Percentiles rank a stretch among this genome's conserved stretches.
Evolutionary conservation across 2,888 invertebrate species (phyloP).

Genomic region (Eupsilia transversa): DNA sequence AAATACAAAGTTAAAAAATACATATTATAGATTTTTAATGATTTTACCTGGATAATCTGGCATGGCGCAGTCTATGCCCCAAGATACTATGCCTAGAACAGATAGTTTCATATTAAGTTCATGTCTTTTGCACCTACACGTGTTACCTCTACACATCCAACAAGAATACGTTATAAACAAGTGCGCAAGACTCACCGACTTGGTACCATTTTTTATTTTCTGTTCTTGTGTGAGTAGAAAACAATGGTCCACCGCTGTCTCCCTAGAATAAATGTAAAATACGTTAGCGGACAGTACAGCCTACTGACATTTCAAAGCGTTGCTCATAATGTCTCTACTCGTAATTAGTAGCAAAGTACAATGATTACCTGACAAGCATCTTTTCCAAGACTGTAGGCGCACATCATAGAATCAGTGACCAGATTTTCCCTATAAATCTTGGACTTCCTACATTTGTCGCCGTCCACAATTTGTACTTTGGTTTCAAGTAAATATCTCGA

Average conservation of each 20-base stretch:
- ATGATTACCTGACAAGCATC: constrained; percentile 92
- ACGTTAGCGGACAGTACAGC: background rate
- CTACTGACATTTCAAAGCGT: background rate
- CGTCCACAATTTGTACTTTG: constrained; percentile 84
- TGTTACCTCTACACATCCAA: background rate
- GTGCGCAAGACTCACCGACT: constrained; percentile 88
- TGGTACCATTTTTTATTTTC: constrained; percentile 88
- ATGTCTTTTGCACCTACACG: background rate
- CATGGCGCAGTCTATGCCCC: constrained; percentile 92
- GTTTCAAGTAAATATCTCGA: constrained; percentile 88
- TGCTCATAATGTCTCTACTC: background rate
- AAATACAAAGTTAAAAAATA: background rate
- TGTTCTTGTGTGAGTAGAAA: constrained; percentile 85
- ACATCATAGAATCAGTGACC: constrained; percentile 88
- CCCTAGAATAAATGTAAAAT: constrained; percentile 84
- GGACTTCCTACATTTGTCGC: constrained; percentile 79
- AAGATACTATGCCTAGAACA: constrained; percentile 91
- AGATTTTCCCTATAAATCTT: constrained; percentile 84
- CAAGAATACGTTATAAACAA: background rate
- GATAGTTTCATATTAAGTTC: background rate
- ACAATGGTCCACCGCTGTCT: constrained; percentile 93
- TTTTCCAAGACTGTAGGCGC: constrained; percentile 91
- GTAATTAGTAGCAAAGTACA: background rate
- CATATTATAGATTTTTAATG: background rate
- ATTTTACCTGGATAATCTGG: constrained; percentile 89